Evolutionary conservation across 2,113 vertebrate genomes (phyloP), one percentile per base, ranked within the genome.

Genomic region (Mesoclemmys tuberculata): DNA sequence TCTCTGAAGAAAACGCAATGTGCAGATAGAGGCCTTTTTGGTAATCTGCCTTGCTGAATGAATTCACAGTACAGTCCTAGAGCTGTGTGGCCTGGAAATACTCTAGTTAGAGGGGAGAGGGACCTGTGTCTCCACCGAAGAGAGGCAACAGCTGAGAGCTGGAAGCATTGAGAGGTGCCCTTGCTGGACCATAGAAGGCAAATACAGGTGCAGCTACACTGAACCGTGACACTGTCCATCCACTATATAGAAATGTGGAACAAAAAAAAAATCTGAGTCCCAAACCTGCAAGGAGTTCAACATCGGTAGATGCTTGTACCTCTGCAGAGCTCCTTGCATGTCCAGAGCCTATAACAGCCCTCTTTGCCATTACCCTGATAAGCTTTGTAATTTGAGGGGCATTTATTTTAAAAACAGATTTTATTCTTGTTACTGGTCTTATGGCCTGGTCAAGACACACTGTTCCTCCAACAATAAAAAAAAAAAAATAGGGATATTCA

Each of bases 381-480:
- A 82, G 46, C 44, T 93, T 74, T n/a, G n/a, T n/a, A n/a, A n/a
- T n/a, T n/a, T 84, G 5, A 3, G 5, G 84, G 1, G 1, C 22
- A 85, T 96, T 91, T 78, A 10, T 16, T 48, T 14, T 54, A 41
- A 81, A 81, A n/a, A 92, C 79, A 64, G 84, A 75, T 44, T 64
- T 64, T 61, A 0, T 0, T 83, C 48, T 3, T 0, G 48, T 5
- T 80, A 14, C 29, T 54, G 83, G 64, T 49, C 3, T 4, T 78
- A 27, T 31, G 0, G 10, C 83, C 22, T 86, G 16, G 5, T 81
- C 68, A 49, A 35, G 46, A 87, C 35, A 68, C 44, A 4, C 7
- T 83, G 49, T 58, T 2, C 51, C 90, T 94, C 93, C 16, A 51
- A 51, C 18, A 58, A 31, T 5, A 35, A 16, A 87, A 85, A 90